Base-by-base conservation (phyloP, 1,140 invertebrate genomes). In the Bombus breviceps region DNA sequence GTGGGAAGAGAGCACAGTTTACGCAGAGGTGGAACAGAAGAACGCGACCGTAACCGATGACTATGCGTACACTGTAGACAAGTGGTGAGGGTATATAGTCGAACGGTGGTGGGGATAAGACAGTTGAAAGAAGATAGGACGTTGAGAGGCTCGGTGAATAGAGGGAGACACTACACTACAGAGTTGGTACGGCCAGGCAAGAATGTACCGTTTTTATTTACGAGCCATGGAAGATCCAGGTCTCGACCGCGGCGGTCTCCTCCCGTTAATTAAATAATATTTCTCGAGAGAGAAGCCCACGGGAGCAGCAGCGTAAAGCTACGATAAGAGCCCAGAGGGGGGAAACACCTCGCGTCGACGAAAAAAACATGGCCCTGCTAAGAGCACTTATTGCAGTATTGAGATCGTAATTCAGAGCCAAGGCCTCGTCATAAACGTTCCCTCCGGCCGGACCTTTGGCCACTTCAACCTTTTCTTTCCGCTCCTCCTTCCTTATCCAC, bases 201-300 rank as follows among this genome's bases (percentile, higher is more conserved):
- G 89, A 91, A 91, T 91, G 72, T 89, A 93, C 86, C 81, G 86
- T 90, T 91, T 93, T 94, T 94, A 93, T 94, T 94, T 93, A 93
- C 88, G 92, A 90, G 81, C 90, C 34, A 78, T 81, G 81, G 83
- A 90, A 86, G 89, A 88, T 88, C 86, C 89, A 83, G 89, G 82
- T 80, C 88, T 85, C 88, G 81, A 84, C 85, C 81, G 76, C 75
- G 88, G 69, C 85, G 85, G 88, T 90, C 85, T 74, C 66, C 83
- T 89, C 80, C 92, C 93, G 93, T 95, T 94, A 95, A 95, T 95
- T 95, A 95, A 94, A 94, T 95, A 95, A 95, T 95, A 95, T 95
- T 94, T 94, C 92, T 93, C 91, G 83, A 12, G 78, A 80, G 80
- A 85, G 81, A 87, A 88, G 89, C 89, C 88, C 81, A 86, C 84